Conservation (phyloP, 2,797 vertebrate species). For the Gymnothorax reevesii region DNA sequence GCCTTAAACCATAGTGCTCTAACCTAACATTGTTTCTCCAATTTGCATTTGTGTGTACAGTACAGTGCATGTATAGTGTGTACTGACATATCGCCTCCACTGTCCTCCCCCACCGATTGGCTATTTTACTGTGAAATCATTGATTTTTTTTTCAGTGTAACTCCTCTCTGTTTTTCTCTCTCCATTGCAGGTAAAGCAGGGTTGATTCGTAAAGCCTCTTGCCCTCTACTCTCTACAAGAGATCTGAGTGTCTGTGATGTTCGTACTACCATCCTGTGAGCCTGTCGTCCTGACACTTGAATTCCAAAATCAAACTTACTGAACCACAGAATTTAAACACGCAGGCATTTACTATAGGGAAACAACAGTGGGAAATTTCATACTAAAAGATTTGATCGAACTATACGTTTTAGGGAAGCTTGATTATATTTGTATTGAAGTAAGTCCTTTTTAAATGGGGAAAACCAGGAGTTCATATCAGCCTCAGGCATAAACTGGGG, state of each 20-base stretch:
- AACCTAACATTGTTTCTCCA: neutral
- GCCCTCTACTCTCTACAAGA: neutral
- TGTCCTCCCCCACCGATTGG: neutral
- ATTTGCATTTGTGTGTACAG: neutral
- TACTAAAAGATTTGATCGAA: neutral
- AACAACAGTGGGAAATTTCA: neutral
- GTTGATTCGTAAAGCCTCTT: neutral
- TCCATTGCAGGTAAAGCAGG: neutral
- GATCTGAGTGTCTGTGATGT: neutral
- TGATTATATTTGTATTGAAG: neutral
- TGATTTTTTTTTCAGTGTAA: conserved; percentile 1
- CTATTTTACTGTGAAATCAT: neutral
- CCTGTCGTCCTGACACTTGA: neutral
- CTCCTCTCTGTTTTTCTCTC: conserved; percentile 6
- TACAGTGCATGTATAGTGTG: neutral
- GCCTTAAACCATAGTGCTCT: neutral
- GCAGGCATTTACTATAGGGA: neutral
- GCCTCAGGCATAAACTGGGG: neutral
- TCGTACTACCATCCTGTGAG: neutral
- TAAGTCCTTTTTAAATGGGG: neutral
- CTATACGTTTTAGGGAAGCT: neutral
- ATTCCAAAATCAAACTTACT: neutral
- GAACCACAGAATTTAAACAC: neutral
- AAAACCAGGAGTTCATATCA: neutral
- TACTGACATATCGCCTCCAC: neutral